Base-by-base conservation (phyloP, 2,113 vertebrate genomes). In the Semnornis frantzii region DNA sequence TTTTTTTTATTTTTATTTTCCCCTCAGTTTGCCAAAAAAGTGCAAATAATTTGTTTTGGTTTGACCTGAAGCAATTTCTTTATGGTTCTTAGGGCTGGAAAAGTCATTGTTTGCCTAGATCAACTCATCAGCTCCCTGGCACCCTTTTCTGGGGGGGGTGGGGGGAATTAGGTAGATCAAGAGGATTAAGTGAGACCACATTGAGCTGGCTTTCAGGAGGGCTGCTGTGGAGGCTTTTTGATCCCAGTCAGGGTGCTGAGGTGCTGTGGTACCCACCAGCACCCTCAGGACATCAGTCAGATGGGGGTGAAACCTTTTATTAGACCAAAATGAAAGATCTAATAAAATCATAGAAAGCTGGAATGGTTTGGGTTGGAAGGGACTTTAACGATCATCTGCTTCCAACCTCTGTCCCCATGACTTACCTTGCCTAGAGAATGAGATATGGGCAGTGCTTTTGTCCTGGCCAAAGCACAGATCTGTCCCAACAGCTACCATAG, bases 31-130 rank as follows among this genome's bases (percentile, higher is more conserved):
- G 39, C 70, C n/a, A 90, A 87, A 66, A 91, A 94, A 95, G 92
- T 6, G 11, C 58, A 89, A 86, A 95, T 78, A 78, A 86, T 92
- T 91, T 88, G 80, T 73, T 94, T 90, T 90, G 74, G 62, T 93
- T 95, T 90, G 74, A 82, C 73, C 88, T 69, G 71, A 87, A 94
- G 71, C 68, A 82, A 91, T 77, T 83, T 94, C 93, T 93, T 93
- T 95, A 93, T 88, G 87, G 68, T 91, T 95, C 76, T 74, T 91
- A 80, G 80, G 94, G 82, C 42, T 16, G 25, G 12, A 77, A 95
- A 64, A 5, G 0, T 57, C 73, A 81, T 90, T 95, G 73, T 96
- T 89, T 93, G 93, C 54, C 57, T 92, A 76, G 42, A 94, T 69
- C 70, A 84, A 37, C 66, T 72, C 64, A 89, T 63, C 85, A 82